Conservation (phyloP, 2,888 invertebrate genomes). For the Acleris cristana region DNA sequence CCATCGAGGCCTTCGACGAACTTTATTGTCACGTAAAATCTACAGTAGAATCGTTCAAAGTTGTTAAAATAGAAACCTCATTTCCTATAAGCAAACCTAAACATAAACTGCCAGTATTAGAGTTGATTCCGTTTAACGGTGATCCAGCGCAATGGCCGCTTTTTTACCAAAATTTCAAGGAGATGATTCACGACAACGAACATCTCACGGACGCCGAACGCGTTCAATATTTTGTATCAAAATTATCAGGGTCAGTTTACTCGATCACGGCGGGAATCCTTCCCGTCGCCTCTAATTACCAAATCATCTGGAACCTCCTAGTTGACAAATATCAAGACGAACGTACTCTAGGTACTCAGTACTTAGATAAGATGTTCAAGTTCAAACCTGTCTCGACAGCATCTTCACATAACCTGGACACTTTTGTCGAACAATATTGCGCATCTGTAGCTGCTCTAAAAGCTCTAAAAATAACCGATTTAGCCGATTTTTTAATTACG, state of each 20-base stretch:
- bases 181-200: conserved; percentile 2
- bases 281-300: neutral
- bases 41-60: neutral
- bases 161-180: conserved; percentile 8
- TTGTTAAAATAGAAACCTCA: neutral
- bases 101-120: neutral
- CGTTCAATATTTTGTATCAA: neutral
- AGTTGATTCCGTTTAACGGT: conserved; percentile 6
- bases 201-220: neutral
- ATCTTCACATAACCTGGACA: too few relatives aligned
- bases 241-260: neutral
- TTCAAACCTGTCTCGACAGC: too few relatives aligned
- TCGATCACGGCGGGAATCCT: neutral
- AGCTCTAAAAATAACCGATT: neutral
- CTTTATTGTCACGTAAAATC: conserved; percentile 1
- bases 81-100: neutral
- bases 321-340: neutral
- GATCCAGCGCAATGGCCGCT: conserved; percentile 6
- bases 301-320: neutral
- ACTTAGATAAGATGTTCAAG: too few relatives aligned
- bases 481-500: neutral
- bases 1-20: neutral
- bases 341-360: too few relatives aligned
- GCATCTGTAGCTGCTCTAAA: too few relatives aligned
- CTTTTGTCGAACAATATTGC: too few relatives aligned